A percentile compares a stretch with the other conserved stretches of the same genome.
Conservation (phyloP, 2,797 vertebrate species). For the Cephalopachus bancanus region DNA sequence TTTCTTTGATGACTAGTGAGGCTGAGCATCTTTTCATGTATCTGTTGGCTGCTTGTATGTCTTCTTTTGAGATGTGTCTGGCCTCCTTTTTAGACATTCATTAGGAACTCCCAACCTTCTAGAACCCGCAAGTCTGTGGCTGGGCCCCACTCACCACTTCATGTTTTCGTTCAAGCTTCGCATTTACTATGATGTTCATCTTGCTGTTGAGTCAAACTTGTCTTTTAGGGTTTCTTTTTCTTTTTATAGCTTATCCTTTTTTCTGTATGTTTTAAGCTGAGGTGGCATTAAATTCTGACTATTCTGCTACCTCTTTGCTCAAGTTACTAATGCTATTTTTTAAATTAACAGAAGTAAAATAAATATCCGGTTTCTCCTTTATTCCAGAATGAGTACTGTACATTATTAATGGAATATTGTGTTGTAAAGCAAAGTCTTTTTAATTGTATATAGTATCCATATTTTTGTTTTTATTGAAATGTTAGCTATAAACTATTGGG, state of each 20-base stretch:
- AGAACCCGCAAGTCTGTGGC: neutral
- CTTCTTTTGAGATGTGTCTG: neutral
- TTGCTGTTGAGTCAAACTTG: neutral
- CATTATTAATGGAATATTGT: conserved; percentile 11
- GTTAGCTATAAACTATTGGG: conserved; percentile 17
- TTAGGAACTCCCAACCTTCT: neutral
- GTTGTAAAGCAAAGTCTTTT: neutral
- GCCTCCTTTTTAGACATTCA: neutral
- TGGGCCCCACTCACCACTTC: neutral
- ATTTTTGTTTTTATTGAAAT: conserved; percentile 22
- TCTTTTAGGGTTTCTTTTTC: neutral
- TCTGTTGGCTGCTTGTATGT: too few relatives aligned
- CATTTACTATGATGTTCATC: neutral
- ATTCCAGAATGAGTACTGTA: neutral
- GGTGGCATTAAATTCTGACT: neutral
- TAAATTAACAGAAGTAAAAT: neutral
- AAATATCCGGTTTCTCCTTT: neutral
- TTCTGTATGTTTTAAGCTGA: neutral
- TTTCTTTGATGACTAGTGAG: too few relatives aligned
- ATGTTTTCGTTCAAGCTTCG: neutral
- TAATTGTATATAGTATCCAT: neutral
- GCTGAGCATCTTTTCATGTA: too few relatives aligned
- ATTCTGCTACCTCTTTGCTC: neutral
- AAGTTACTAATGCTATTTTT: conserved; percentile 27
- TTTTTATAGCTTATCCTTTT: neutral